Base-by-base conservation (phyloP, 2,888 invertebrate species). In the Xanthorhoe spadicearia region DNA sequence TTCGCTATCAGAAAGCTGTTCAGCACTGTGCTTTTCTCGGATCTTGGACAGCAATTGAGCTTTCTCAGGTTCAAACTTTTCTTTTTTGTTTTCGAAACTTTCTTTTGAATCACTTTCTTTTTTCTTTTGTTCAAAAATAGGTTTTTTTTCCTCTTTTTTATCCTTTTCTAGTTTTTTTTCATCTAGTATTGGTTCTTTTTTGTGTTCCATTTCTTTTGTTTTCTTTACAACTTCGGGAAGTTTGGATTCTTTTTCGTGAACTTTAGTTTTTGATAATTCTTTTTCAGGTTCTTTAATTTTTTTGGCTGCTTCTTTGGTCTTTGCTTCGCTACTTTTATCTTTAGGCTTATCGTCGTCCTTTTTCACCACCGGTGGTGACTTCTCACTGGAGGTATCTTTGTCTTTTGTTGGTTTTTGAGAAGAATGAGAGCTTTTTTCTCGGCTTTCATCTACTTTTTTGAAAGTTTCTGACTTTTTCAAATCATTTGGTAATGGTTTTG, bases 1-100 rank as follows among this genome's bases (percentile, higher is more conserved):
- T 70, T 74, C 65, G 32, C 76, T 82, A 49, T 80, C 81, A 55
- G 70, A 66, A 61, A 74, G 54, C 38, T 76, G 78, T 72, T 84
- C 77, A 60, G 58, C 73, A 13, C 35, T 64, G 51, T 64, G 56
- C 23, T 64, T 68, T 19, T 64, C 68, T 1, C 64, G 68, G 46
- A 54, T 35, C 32, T 64, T 68, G 32, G 57, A 53, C 10, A 57
- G 18, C 46, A 61, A 32, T 19, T 63, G 60, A 18, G 62, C 72
- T 74, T 69, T 73, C 65, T 68, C 71, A 51, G 64, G 69, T 63
- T 75, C 75, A 64, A 58, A 56, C 23, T 70, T 74, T 8, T 71
- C 70, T 59, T 70, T 58, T 54, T 61, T 69, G 6, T 48, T 17
- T 52, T 64, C 70, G 8, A 56, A 58, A 51, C 54, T 64, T n/a